Base-by-base conservation (phyloP, 2,888 invertebrate genomes). In the Criorhina ranunculi region DNA sequence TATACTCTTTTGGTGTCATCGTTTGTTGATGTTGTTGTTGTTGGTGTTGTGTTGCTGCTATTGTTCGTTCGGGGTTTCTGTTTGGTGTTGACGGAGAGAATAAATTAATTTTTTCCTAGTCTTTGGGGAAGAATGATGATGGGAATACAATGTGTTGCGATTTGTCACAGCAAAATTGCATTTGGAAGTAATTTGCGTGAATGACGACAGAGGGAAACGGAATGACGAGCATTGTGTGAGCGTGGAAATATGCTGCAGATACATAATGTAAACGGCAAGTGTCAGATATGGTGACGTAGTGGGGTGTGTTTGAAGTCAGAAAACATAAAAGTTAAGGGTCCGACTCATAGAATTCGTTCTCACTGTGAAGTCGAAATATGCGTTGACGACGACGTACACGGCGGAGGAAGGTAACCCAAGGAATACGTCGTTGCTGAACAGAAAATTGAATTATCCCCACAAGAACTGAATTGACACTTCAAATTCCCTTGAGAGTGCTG, bases 121-220 rank as follows among this genome's bases (percentile, higher is more conserved):
- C 57, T 53, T 57, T 8, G 29, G 31, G 55, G 77, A 15, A 46
- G 51, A 29, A 75, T 59, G 55, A 83, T 79, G 69, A 69, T 79
- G 46, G 44, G 55, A 78, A 57, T 75, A 85, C 75, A 79, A 80
- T 85, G 80, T 76, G 79, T 80, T 70, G 80, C 80, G 66, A 85
- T 85, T 85, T 85, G 85, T 85, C 85, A 85, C 80, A 85, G 80
- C n/a, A 69, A 80, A 80, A 85, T 85, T 85, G 85, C 85, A 85
- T 75, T 85, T 80, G 70, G 75, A 80, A 80, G 80, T 70, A 75
- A 80, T 85, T 80, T 79, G 73, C 78, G 49, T 31, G 33, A 64
- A 76, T 67, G 55, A 33, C 24, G 4, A n/a, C n/a, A 35, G 60
- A 24, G 60, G 37, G 51, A 40, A 17, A 31, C 9, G 49, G 29